Evolutionary conservation across 2,113 vertebrate genomes (phyloP).

Genomic region (Polyodon spathula): DNA sequence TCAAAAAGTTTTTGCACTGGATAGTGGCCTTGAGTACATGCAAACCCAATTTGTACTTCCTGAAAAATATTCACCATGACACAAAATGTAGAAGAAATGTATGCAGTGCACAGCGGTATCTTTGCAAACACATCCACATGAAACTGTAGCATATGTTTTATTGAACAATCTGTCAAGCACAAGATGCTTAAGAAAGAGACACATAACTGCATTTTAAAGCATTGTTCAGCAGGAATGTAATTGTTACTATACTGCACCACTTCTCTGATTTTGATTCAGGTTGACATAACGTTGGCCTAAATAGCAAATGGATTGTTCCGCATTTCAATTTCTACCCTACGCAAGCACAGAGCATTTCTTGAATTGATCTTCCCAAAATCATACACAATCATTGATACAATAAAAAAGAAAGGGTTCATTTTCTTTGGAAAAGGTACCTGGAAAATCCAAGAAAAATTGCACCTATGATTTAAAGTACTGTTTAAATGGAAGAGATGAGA

Average conservation of each 20-base stretch:
- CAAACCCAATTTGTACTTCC: no score
- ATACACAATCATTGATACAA: constrained; percentile 7
- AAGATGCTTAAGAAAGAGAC: background rate
- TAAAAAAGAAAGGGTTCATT: constrained; percentile 5
- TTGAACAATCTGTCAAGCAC: constrained; percentile 9
- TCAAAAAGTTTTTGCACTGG: no score
- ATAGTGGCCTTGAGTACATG: no score
- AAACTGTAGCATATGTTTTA: constrained; percentile 3
- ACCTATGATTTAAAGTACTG: background rate
- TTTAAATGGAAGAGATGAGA: background rate
- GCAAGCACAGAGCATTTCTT: constrained; percentile 12
- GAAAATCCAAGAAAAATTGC: background rate
- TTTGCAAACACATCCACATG: constrained; percentile 13
- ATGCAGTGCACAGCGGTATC: constrained; percentile 11
- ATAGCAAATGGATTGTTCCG: constrained; percentile 7
- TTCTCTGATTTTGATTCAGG: constrained; percentile 2
- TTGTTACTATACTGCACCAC: constrained; percentile 8
- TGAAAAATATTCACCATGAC: background rate
- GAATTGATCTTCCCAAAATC: constrained; percentile 5
- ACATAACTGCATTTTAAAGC: constrained; percentile 11
- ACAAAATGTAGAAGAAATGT: constrained; percentile 5
- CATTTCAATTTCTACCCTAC: constrained; percentile 16
- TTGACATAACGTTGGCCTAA: constrained; percentile 18
- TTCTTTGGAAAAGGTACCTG: background rate
- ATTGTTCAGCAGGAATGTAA: constrained; percentile 8